Conservation (phyloP, 2,113 vertebrate genomes). For the Chloroceryle aenea region DNA sequence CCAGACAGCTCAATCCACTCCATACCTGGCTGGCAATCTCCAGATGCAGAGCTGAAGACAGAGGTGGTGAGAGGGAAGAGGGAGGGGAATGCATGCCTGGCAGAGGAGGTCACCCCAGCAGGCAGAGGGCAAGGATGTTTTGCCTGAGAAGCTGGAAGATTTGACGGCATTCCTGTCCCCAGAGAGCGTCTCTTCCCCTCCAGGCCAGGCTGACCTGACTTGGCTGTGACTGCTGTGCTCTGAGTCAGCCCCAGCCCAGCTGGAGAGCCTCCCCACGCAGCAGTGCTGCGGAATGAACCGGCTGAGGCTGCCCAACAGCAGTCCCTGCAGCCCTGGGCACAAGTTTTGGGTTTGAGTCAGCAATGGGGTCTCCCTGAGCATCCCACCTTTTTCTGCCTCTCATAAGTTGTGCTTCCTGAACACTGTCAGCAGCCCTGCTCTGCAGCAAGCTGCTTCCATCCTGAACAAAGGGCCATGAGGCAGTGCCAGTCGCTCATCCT, state of each 20-base stretch:
- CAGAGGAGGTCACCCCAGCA: not conserved
- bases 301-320: not conserved
- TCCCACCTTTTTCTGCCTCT: not conserved
- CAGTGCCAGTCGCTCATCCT: not conserved
- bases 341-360: not conserved
- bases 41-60: not conserved
- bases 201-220: slow-evolving; percentile 52
- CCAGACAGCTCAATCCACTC: not conserved
- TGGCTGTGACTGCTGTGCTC: not conserved
- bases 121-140: slow-evolving; percentile 39
- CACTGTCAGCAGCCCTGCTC: not conserved
- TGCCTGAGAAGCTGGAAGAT: slow-evolving; percentile 47
- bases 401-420: rapidly evolving
- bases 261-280: not conserved
- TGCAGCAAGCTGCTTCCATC: not conserved
- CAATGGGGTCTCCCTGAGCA: not conserved
- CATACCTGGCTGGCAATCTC: not conserved
- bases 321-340: rapidly evolving
- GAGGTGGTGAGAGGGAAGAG: not conserved
- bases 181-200: not conserved
- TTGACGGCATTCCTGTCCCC: not conserved
- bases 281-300: not conserved
- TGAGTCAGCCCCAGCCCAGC: slow-evolving; percentile 34
- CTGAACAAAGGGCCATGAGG: not conserved
- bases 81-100: not conserved